Conservation (phyloP, 2,888 invertebrate species). For the Chelonus formosanus region DNA sequence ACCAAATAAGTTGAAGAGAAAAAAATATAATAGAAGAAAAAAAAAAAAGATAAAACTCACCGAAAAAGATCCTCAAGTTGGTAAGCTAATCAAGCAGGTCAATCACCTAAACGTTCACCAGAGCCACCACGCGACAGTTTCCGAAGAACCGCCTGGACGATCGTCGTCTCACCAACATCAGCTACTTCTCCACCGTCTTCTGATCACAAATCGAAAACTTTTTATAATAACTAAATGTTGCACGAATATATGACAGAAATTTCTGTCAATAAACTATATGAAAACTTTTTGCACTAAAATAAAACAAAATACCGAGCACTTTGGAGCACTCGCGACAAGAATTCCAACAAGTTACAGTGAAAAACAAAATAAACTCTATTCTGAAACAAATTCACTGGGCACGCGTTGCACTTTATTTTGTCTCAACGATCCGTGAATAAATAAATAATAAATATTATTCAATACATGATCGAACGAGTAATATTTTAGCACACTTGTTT, state of each 20-base stretch:
- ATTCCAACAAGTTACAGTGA: too few species aligned
- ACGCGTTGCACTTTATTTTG: too few species aligned
- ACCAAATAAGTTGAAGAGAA: neutral
- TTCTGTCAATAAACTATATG: neutral
- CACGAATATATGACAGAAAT: neutral
- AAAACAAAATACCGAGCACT: neutral
- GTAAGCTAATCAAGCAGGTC: conserved; percentile 30
- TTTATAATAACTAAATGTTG: neutral
- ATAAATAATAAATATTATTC: too few species aligned
- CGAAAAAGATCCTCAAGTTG: conserved; percentile 25
- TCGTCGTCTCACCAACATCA: conserved; percentile 30
- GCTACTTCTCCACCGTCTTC: conserved; percentile 13
- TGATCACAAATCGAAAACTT: neutral
- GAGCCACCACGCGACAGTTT: conserved; percentile 40
- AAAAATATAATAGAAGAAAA: conserved; percentile 17
- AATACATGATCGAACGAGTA: too few species aligned
- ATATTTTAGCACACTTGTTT: too few species aligned
- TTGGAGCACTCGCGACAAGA: too few species aligned
- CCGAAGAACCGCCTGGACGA: conserved; percentile 31
- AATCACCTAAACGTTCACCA: conserved; percentile 34
- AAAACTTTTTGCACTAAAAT: neutral
- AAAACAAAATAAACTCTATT: too few species aligned
- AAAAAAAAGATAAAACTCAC: conserved; percentile 31
- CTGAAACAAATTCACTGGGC: too few species aligned
- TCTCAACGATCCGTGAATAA: too few species aligned